These are phyloP conservation scores for Diprion similis DNA, from an alignment of 1,140 invertebrate species.

Conservation along the genomic window DNA sequence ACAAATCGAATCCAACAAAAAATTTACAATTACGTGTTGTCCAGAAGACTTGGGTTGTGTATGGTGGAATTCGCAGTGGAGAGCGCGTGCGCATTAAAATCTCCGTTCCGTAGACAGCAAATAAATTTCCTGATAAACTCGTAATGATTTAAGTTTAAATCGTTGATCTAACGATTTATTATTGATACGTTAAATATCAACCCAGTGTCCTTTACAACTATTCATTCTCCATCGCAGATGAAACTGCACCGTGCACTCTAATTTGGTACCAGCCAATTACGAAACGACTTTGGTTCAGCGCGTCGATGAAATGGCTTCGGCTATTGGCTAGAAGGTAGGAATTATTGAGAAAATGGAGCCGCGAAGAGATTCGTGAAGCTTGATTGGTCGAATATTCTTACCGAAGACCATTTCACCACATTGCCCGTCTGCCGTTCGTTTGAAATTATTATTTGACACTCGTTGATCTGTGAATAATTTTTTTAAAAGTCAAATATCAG, in stretches of 20 bases:
- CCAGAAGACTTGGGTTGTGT: neutral
- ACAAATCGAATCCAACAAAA: neutral
- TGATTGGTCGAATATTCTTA: neutral
- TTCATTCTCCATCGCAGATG: neutral
- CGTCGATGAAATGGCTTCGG: neutral
- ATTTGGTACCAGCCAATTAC: neutral
- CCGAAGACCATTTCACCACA: neutral
- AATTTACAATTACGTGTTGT: slow-evolving; percentile 3
- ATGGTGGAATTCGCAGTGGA: neutral
- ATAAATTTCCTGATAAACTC: too few species aligned
- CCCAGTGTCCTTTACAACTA: neutral
- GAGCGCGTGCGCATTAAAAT: neutral
- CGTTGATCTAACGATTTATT: neutral
- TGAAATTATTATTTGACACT: too few species aligned
- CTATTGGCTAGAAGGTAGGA: neutral
- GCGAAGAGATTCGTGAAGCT: neutral
- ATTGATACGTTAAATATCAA: neutral
- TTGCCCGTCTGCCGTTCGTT: too few species aligned
- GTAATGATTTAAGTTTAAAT: too few species aligned
- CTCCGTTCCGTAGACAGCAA: neutral
- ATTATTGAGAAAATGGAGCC: neutral
- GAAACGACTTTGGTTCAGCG: neutral
- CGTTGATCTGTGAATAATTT: too few species aligned
- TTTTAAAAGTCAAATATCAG: too few species aligned
- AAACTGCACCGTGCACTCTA: neutral